phyloP scores from a whole-genome alignment of 2,113 vertebrate species.

The Lutjanus erythropterus region DNA sequence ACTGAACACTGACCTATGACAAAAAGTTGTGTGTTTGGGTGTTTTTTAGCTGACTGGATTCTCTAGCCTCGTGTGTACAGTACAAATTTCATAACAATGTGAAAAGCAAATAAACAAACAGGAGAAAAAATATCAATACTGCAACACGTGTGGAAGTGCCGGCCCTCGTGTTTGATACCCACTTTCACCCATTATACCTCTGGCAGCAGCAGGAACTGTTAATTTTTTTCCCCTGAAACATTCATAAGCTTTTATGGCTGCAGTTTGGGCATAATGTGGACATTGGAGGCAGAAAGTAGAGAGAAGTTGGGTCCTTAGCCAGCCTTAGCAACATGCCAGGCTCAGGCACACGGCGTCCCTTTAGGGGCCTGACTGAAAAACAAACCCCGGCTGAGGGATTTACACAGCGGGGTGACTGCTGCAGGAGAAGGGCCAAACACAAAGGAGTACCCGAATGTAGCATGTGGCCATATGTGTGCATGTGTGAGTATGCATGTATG shows the following conservation, averaged over 20 bases:
- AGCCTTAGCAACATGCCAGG: slow-evolving; percentile 19
- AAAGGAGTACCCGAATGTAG: slow-evolving; percentile 29
- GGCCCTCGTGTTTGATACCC: neutral
- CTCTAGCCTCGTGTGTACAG: neutral
- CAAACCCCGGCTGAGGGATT: slow-evolving; percentile 58
- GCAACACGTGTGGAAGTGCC: neutral
- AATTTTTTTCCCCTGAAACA: slow-evolving; percentile 15
- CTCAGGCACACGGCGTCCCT: slow-evolving; percentile 41
- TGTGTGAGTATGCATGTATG: slow-evolving; percentile 18
- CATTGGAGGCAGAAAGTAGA: slow-evolving; percentile 9
- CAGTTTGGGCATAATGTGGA: slow-evolving; percentile 1
- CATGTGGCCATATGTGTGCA: slow-evolving; percentile 26
- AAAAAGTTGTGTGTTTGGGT: slow-evolving; percentile 11
- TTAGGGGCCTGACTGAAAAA: slow-evolving; percentile 54
- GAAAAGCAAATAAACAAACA: slow-evolving; percentile 8
- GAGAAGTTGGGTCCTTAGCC: slow-evolving; percentile 26
- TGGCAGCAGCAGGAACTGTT: neutral
- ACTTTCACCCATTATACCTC: neutral
- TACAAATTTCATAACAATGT: slow-evolving; percentile 6
- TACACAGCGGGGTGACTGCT: slow-evolving; percentile 57
- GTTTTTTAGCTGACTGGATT: slow-evolving; percentile 13
- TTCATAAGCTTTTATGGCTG: slow-evolving; percentile 6
- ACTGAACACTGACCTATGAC: slow-evolving; percentile 9
- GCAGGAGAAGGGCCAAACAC: slow-evolving; percentile 29
- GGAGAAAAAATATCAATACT: neutral